A percentile compares a stretch with the other conserved stretches of the same genome.
Conservation (phyloP, 1,140 invertebrate genomes). For the Drosophila gunungcola region DNA sequence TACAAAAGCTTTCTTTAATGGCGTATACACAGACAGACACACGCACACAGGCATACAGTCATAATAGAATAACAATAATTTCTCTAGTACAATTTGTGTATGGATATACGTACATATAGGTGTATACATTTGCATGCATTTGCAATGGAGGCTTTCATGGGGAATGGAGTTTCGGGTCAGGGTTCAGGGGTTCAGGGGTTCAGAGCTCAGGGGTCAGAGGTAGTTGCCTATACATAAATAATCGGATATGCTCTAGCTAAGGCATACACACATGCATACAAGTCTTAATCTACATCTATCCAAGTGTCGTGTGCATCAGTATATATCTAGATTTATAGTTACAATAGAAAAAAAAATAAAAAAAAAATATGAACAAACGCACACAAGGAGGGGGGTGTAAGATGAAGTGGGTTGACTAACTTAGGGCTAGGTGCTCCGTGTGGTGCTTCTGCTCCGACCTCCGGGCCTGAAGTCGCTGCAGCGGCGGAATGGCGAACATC, state of each 20-base stretch:
- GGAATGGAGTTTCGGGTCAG: not conserved
- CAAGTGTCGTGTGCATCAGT: conserved; percentile 9
- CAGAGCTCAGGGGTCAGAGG: not conserved
- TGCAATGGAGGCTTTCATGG: not conserved
- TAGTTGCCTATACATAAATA: conserved; percentile 26
- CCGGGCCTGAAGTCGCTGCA: conserved; percentile 86
- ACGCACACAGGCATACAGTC: conserved; percentile 27
- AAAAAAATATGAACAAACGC: not conserved
- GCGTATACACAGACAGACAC: not conserved
- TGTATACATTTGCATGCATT: conserved; percentile 10
- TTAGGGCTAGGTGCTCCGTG: conserved; percentile 64
- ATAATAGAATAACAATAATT: conserved; percentile 28
- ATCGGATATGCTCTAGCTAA: conserved; percentile 20
- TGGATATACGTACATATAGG: conserved; percentile 1
- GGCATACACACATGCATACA: conserved; percentile 22
- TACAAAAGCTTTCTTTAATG: conserved; percentile 39
- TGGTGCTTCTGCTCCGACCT: conserved; percentile 52
- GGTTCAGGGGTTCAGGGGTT: not conserved
- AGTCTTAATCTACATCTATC: conserved; percentile 20
- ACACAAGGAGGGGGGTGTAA: not conserved
- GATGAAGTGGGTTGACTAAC: conserved; percentile 45
- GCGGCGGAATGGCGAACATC: conserved; percentile 93
- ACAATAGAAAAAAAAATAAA: conserved; percentile 38
- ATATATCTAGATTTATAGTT: conserved; percentile 13
- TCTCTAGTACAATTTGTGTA: conserved; percentile 17